A percentile compares a stretch with the other conserved stretches of the same genome.
These are phyloP conservation scores for Nylanderia fulva DNA, from an alignment of 1,140 invertebrate genomes.

Conservation along the genomic window DNA sequence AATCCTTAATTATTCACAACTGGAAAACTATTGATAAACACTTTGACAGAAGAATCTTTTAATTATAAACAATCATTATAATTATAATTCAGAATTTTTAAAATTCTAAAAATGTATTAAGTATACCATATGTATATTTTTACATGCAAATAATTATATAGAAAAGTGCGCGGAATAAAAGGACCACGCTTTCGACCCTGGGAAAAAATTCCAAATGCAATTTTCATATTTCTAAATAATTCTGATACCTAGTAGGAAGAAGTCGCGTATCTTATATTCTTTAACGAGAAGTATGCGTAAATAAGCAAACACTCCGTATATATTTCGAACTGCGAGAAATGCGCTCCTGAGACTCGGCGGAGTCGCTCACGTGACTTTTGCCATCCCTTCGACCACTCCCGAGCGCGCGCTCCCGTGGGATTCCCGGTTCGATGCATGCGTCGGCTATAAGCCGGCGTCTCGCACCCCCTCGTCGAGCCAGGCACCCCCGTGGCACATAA, in stretches of 20 bases:
- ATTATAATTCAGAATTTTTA: background rate
- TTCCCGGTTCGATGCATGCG: conserved; percentile 73
- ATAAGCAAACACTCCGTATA: conserved; percentile 52
- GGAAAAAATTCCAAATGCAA: too few relatives aligned
- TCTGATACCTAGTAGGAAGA: background rate
- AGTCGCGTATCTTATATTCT: background rate
- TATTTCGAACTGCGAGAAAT: background rate
- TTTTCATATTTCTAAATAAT: conserved; percentile 17
- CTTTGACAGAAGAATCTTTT: background rate
- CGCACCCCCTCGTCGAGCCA: conserved; percentile 60
- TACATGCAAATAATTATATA: too few relatives aligned
- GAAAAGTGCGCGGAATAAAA: too few relatives aligned
- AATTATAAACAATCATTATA: too few relatives aligned
- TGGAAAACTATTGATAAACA: background rate
- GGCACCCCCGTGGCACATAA: conserved; percentile 79
- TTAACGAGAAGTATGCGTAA: background rate
- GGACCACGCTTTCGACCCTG: too few relatives aligned
- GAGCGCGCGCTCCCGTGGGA: conserved; percentile 70
- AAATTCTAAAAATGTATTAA: too few relatives aligned
- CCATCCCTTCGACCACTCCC: conserved; percentile 60
- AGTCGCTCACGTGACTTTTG: conserved; percentile 75
- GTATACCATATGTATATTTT: too few relatives aligned
- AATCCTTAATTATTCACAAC: background rate
- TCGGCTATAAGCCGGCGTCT: conserved; percentile 64
- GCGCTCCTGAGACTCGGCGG: background rate